Base-by-base conservation (phyloP, 2,113 vertebrate genomes). In the Coracopsis vasa region DNA sequence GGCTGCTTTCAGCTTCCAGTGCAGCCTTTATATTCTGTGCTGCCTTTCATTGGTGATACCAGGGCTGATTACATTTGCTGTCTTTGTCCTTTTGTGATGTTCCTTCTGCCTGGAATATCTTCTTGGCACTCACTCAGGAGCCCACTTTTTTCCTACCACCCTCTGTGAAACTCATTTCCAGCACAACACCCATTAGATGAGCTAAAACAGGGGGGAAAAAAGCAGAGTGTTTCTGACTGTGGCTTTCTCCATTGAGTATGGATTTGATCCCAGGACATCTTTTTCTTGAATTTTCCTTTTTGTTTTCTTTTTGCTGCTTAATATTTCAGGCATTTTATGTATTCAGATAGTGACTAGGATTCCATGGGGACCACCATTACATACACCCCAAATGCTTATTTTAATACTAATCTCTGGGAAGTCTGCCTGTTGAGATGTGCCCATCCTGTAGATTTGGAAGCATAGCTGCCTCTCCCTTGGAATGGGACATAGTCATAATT, bases 61-160 rank as follows among this genome's bases (percentile, higher is more conserved):
- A 81, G 93, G 83, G 86, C 91, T 94, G 93, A 94, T 92, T 95
- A 67, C 77, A 56, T 95, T 92, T 89, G 77, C 94, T 91, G 65
- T 74, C 95, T 96, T 96, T 95, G 95, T 96, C 93, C 70, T 94
- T 91, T 91, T 89, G 61, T 24, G 2, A 89, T 91, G 61, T 95
- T 95, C 84, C 93, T 95, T 79, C 72, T 72, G 94, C 61, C 84
- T 95, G 95, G 95, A 95, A 95, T 97, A 95, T 92, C 65, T 65
- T 97, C 91, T 73, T 97, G 95, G 95, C 91, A 91, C 66, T 41
- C 77, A 87, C 86, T 95, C 95, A 95, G 77, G 86, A 89, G 51
- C 87, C 44, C 65, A 72, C 70, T 95, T 89, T 80, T 95, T 95
- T 65, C 10, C 73, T 95, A 51, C 86, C 73, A 91, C 73, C 77